Evolutionary conservation across 2,113 vertebrate species (phyloP).

Genomic region (Anhinga anhinga): DNA sequence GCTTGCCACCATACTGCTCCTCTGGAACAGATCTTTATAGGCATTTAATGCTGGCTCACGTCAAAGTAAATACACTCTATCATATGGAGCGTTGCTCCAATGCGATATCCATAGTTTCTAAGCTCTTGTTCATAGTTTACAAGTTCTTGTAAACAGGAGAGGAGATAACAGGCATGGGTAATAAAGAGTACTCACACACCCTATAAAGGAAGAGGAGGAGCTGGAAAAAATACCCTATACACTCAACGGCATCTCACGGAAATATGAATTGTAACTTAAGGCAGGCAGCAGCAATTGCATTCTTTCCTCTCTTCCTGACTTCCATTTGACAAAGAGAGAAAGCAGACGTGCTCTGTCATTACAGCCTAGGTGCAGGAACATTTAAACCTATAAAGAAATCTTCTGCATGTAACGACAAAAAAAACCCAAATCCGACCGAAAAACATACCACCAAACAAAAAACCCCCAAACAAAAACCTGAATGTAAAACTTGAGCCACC

Average conservation of each 20-base stretch:
- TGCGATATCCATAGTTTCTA: no score
- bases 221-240: not conserved
- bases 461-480: no score
- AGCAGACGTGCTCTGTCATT: not conserved
- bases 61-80: not conserved
- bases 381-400: not conserved
- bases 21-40: not conserved
- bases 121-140: not conserved
- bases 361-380: not conserved
- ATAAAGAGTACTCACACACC: not conserved
- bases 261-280: not conserved
- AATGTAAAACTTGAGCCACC: not conserved
- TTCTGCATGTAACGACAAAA: not conserved
- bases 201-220: not conserved
- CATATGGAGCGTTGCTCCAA: not conserved
- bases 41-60: not conserved
- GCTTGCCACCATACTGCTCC: not conserved
- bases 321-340: not conserved
- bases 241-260: not conserved
- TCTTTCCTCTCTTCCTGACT: not conserved
- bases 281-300: not conserved
- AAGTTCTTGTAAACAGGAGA: not conserved
- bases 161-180: not conserved
- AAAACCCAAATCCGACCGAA: not conserved
- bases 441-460: not conserved